A percentile compares a stretch with the other conserved stretches of the same genome.
Evolutionary conservation across 2,797 vertebrate genomes (phyloP).

Genomic region (Oreortyx pictus): DNA sequence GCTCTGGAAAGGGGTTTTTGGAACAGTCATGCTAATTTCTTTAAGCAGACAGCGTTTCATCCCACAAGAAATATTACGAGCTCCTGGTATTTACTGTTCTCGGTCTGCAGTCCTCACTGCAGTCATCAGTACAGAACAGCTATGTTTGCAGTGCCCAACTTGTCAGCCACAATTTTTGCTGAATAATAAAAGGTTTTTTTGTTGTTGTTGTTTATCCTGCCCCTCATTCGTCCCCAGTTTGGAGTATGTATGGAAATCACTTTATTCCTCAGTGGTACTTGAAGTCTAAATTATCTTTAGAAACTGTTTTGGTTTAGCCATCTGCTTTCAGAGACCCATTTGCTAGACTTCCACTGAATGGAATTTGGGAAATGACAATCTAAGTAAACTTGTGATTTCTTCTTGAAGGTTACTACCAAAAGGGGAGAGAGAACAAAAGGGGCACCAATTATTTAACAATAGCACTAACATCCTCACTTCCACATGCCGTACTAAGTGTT

Average conservation of each 20-base stretch:
- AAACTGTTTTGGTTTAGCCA: conserved; percentile 42
- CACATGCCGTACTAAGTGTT: background rate
- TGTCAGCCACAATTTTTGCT: conserved; percentile 9
- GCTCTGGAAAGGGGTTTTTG: conserved; percentile 35
- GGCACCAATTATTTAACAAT: background rate
- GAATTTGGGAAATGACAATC: conserved; percentile 12
- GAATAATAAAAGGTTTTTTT: background rate
- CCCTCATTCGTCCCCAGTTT: background rate
- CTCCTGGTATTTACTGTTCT: conserved; percentile 7
- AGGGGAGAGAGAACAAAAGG: conserved; percentile 7
- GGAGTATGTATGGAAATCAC: background rate
- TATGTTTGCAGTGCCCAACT: background rate
- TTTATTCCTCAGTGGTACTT: background rate
- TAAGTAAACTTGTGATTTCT: background rate
- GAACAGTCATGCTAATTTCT: conserved; percentile 24
- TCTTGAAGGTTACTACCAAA: background rate
- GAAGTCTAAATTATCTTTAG: conserved; percentile 16
- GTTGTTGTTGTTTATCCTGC: background rate
- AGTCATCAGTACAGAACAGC: conserved; percentile 15
- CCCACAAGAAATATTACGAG: conserved; percentile 34
- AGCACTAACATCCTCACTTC: background rate
- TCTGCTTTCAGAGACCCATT: conserved; percentile 18
- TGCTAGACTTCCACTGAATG: background rate
- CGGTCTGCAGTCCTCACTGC: background rate
- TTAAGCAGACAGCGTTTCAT: conserved; percentile 22